These are phyloP conservation scores for Ceratoteleas bidentatus DNA, from an alignment of 1,140 invertebrate species.

Conservation along the genomic window DNA sequence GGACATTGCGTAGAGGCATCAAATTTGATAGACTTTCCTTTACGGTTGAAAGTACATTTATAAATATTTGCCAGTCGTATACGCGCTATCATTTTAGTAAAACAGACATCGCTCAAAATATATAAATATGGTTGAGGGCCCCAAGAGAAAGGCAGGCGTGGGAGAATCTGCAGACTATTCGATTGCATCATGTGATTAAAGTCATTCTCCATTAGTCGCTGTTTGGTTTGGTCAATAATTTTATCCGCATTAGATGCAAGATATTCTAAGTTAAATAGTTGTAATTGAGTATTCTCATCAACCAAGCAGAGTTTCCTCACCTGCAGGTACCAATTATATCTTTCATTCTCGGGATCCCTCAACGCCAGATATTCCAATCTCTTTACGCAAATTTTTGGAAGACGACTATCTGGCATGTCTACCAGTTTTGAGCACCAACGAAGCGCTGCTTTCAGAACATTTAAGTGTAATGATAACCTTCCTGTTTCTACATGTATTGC, in stretches of 20 bases:
- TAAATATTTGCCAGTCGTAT: constrained; percentile 1
- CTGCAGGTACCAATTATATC: constrained; percentile 13
- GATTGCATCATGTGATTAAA: not conserved
- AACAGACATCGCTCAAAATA: not conserved
- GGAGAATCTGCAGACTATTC: constrained; percentile 3
- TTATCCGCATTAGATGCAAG: not conserved
- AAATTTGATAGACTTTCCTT: not conserved
- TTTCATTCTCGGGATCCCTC: not conserved
- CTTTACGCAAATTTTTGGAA: constrained; percentile 8
- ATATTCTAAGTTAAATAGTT: not conserved
- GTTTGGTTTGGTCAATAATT: not conserved
- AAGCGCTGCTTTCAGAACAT: constrained; percentile 1
- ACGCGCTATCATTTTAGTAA: not conserved
- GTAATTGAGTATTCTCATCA: not conserved
- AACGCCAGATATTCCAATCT: not conserved
- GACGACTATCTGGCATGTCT: not conserved
- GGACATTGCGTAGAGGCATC: not conserved
- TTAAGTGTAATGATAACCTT: not conserved
- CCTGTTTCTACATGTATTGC: constrained; percentile 7
- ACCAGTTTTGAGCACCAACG: not conserved
- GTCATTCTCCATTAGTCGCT: not conserved
- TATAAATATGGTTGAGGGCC: constrained; percentile 6
- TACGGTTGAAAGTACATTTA: not conserved
- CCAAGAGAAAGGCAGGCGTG: not conserved
- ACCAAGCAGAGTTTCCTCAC: constrained; percentile 5